phyloP scores from a whole-genome alignment of 2,888 invertebrate genomes.

The Operophtera brumata region DNA sequence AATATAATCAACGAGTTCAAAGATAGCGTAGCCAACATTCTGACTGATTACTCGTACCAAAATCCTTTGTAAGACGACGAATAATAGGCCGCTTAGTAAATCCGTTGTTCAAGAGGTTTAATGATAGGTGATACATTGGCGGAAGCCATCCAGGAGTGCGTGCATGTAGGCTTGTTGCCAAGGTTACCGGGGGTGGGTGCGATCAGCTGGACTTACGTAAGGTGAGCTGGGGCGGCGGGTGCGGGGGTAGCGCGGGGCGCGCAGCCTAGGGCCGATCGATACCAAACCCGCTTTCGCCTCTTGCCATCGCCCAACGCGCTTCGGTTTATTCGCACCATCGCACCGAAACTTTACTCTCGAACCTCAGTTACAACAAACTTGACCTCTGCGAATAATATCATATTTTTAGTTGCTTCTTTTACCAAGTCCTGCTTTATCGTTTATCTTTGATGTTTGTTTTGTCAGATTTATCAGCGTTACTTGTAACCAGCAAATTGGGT shows the following conservation, averaged over 20 bases:
- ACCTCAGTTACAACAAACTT: slow-evolving; percentile 28
- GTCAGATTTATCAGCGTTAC: slow-evolving; percentile 22
- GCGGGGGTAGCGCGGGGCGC: slow-evolving; percentile 44
- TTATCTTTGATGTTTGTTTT: slow-evolving; percentile 17
- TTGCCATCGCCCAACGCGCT: slow-evolving; percentile 61
- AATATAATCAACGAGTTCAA: slow-evolving; percentile 5
- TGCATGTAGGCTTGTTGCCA: slow-evolving; percentile 68
- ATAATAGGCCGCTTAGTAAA: not conserved
- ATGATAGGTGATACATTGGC: slow-evolving; percentile 26
- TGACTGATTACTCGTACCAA: not conserved
- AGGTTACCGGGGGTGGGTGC: slow-evolving; percentile 77
- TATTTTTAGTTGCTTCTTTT: slow-evolving; percentile 12
- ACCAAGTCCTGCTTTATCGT: slow-evolving; percentile 4
- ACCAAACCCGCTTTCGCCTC: slow-evolving; percentile 72
- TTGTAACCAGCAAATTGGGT: slow-evolving; percentile 32
- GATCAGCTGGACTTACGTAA: slow-evolving; percentile 80
- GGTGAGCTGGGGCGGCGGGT: slow-evolving; percentile 54
- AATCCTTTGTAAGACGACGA: not conserved
- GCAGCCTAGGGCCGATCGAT: slow-evolving; percentile 75
- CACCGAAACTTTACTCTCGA: slow-evolving; percentile 42
- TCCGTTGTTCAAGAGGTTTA: slow-evolving; percentile 24
- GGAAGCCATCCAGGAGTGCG: slow-evolving; percentile 46
- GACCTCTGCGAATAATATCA: slow-evolving; percentile 21
- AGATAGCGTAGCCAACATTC: slow-evolving; percentile 3
- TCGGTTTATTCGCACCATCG: slow-evolving; percentile 55